Evolutionary conservation across 2,888 invertebrate genomes (phyloP).

Genomic region (Meiosimyza decipiens): DNA sequence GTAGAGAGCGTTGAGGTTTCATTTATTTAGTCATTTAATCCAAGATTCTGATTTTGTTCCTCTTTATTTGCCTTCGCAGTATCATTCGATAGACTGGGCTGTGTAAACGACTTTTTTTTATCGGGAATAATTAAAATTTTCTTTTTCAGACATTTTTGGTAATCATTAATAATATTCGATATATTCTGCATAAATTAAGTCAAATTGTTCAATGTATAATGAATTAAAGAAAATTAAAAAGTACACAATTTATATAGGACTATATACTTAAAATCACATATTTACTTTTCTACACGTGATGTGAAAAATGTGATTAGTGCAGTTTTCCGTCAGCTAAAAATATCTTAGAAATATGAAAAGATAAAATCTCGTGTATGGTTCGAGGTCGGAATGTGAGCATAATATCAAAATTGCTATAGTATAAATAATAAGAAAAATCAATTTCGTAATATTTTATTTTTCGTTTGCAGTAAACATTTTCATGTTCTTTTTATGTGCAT

Average conservation of each 20-base stretch:
- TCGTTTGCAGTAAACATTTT: not conserved
- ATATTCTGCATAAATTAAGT: not conserved
- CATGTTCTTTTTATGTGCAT: not conserved
- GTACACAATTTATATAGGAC: not conserved
- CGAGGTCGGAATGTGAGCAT: not conserved
- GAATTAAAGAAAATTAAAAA: not conserved
- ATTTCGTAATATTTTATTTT: not conserved
- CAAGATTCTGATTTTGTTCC: conserved; percentile 11
- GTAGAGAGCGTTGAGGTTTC: conserved; percentile 22
- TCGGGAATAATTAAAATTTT: conserved; percentile 5
- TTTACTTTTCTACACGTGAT: conserved; percentile 12
- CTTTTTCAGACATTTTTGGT: conserved; percentile 10
- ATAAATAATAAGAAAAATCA: not conserved
- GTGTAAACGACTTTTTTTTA: conserved; percentile 1
- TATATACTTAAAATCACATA: not conserved
- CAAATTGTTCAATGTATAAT: not conserved
- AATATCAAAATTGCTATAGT: not conserved
- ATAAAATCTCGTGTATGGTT: conserved; percentile 18
- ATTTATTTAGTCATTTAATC: conserved; percentile 14
- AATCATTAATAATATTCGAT: not conserved
- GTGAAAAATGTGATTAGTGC: not conserved
- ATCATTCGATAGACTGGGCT: conserved; percentile 9
- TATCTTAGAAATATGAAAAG: not conserved
- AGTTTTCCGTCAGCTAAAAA: conserved; percentile 3
- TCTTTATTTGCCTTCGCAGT: not conserved